Base-by-base conservation (phyloP, 2,797 vertebrate species). In the Acanthopagrus latus region DNA sequence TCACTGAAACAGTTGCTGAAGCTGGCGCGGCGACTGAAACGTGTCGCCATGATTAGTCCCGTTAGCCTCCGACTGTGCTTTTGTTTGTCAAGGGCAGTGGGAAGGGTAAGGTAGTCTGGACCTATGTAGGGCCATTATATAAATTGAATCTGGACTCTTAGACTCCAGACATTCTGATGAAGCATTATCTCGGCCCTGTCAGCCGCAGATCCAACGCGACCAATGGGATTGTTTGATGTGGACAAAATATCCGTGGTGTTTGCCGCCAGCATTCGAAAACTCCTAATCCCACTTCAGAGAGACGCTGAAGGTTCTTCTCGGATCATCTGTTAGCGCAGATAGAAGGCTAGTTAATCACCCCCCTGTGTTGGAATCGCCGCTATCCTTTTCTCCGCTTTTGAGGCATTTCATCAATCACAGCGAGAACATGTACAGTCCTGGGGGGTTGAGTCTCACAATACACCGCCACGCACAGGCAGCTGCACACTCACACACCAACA, bases 261-360 rank as follows among this genome's bases (percentile, higher is more conserved):
- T 68, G 82, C 77, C 89, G 76, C 82, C 81, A 81, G 77, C 68
- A 27, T 77, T 72, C 46, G 66, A 87, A 81, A 85, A 82, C 71
- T 82, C 87, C 79, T 88, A 87, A 92, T 90, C 89, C 87, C 43
- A 83, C 89, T 89, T 88, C 86, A 90, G 81, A 88, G 89, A 83
- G 78, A 84, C 46, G 56, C 78, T 59, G 69, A 79, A 84, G 82
- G 86, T 90, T 89, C 83, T 90, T 85, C 78, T 55, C 73, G 82
- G 82, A 87, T 92, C 86, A 85, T 90, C 82, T 88, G 86, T 88
- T 85, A 74, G 75, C 33, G 44, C 47, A 75, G 79, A 92, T 75
- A 82, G 83, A 89, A 76, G 52, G 78, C 73, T 68, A 85, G 82
- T 88, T 89, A 89, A 91, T 92, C 89, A 89, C 38, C 38, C 73